Evolutionary conservation across 2,113 vertebrate species (phyloP), one percentile per base, ranked within the genome.

Genomic region (Anguilla rostrata): DNA sequence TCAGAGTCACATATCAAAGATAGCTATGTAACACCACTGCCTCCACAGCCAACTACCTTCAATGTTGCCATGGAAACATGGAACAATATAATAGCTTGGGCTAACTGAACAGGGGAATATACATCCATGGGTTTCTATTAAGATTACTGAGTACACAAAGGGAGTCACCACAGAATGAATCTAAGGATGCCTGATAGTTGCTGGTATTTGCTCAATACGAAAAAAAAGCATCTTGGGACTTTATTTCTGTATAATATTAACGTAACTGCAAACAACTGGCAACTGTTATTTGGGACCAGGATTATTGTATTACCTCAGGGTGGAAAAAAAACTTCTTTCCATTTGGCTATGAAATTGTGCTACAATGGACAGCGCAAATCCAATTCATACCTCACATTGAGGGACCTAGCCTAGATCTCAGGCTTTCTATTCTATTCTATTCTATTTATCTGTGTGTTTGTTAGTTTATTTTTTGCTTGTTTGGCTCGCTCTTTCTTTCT

Each of bases 11-110:
- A 15, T 86, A 29, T 86, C 60, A 86, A 83, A 85, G 57, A 63
- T 82, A 81, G 39, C 60, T 63, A 78, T 29, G 39, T 57, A 81
- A 40, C 34, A 43, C 63, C 29, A 16, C 46, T 41, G 86, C 57
- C 56, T 56, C 80, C 40, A 20, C 81, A 75, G 20, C 60, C 34
- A 43, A 81, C 56, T 56, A 83, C 81, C 86, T 75, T 82, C 80
- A 83, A 41, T 78, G 86, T 86, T 86, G 60, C 86, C 81, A 86
- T 86, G 81, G 86, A 83, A 78, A 86, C 63, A 49, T 75, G 86
- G 63, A 49, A 75, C 83, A 86, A 83, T 75, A 75, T 53, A 66
- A 63, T 34, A 0, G 63, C 29, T 81, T 53, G 66, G 86, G 86
- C 60, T 82, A 75, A 43, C 81, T 53, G n/a, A 60, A 39, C 63